Percentiles rank a stretch among this genome's conserved stretches.
phyloP scores from a whole-genome alignment of 2,113 vertebrate species.

The Periophthalmus modestus region DNA sequence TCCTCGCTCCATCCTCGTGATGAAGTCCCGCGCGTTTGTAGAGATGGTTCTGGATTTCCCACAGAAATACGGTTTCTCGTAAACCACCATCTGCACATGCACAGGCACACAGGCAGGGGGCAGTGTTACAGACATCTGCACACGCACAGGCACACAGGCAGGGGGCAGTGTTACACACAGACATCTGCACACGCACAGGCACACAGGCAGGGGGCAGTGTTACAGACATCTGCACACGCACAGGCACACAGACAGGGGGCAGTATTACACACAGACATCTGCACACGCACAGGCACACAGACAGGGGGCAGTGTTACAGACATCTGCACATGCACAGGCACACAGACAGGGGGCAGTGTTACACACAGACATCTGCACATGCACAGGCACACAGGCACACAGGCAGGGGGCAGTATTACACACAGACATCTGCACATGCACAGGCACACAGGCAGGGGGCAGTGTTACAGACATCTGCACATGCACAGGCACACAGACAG shows the following conservation, averaged over 20 bases:
- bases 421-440: slow-evolving; percentile 75
- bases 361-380: slow-evolving; percentile 79
- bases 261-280: slow-evolving; percentile 78
- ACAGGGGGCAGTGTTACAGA: not conserved
- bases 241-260: not conserved
- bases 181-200: slow-evolving; percentile 68
- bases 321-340: slow-evolving; percentile 67
- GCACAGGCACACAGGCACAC: not conserved
- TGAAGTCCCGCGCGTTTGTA: slow-evolving; percentile 82
- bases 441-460: not conserved
- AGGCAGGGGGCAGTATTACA: not conserved
- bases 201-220: not conserved
- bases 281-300: not conserved
- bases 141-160: not conserved
- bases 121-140: slow-evolving; percentile 72
- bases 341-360: not conserved
- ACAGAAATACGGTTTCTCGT: slow-evolving; percentile 82
- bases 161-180: not conserved
- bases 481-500: not conserved
- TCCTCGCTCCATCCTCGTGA: slow-evolving; percentile 65
- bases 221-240: slow-evolving; percentile 73
- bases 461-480: slow-evolving; percentile 74
- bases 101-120: not conserved
- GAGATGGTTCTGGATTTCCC: slow-evolving; percentile 83
- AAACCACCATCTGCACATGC: slow-evolving; percentile 81